These are phyloP conservation scores for Ophioderma brevispina DNA, from an alignment of 35 echinoderm and acorn worm species.

Conservation along the genomic window DNA sequence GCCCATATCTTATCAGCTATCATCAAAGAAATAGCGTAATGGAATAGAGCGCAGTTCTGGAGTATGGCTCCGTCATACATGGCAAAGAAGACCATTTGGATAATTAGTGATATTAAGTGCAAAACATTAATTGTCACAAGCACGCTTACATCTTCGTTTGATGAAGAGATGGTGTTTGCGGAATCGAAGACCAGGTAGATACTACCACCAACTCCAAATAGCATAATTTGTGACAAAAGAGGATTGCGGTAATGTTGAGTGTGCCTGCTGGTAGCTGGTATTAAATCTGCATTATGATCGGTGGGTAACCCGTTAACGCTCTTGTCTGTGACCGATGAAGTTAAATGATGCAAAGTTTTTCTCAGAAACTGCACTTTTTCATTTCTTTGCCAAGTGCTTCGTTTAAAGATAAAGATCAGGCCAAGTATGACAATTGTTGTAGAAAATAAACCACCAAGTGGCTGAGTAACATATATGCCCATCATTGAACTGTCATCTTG, in stretches of 20 bases:
- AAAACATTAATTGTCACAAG: not conserved
- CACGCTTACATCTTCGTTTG: not conserved
- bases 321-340: not conserved
- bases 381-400: not conserved
- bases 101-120: not conserved
- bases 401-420: not conserved
- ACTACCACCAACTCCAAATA: not conserved
- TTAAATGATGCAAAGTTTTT: not conserved
- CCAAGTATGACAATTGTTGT: not conserved
- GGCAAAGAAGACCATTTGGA: not conserved
- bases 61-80: not conserved
- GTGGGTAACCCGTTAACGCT: not conserved
- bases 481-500: too few relatives aligned
- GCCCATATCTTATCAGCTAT: not conserved
- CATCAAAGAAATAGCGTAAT: not conserved
- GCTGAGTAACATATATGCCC: too few relatives aligned
- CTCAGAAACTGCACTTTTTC: not conserved
- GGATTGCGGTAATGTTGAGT: not conserved
- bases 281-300: not conserved
- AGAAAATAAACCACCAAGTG: too few relatives aligned
- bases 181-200: not conserved
- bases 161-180: not conserved
- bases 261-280: not conserved
- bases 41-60: not conserved
- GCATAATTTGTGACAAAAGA: not conserved